Conservation (phyloP, 2,797 vertebrate species). For the Dendrocincla tyrannina region DNA sequence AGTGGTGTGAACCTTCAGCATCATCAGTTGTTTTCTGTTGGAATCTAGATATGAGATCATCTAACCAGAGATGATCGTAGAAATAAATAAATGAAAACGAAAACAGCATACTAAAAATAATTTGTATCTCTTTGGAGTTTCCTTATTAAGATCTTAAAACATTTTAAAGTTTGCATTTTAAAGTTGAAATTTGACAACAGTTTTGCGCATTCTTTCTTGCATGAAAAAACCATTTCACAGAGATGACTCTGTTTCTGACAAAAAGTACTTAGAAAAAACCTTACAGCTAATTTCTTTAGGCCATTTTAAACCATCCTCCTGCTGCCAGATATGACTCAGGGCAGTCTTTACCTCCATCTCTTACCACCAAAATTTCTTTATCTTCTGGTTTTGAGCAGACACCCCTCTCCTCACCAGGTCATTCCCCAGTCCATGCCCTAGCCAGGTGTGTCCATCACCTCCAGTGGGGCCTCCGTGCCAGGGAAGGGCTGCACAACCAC, state of each 20-base stretch:
- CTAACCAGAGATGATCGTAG: background rate
- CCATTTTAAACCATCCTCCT: background rate
- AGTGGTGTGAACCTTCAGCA: background rate
- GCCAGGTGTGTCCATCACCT: accelerated
- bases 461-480: background rate
- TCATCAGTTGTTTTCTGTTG: background rate
- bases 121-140: background rate
- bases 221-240: background rate
- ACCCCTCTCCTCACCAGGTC: background rate
- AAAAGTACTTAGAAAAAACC: background rate
- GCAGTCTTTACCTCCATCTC: background rate
- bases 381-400: background rate
- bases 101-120: background rate
- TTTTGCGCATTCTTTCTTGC: background rate
- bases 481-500: accelerated
- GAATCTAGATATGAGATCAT: background rate
- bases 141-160: background rate
- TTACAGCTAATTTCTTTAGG: background rate
- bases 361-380: background rate
- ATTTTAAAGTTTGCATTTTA: background rate
- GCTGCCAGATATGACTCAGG: background rate
- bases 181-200: background rate
- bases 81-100: background rate
- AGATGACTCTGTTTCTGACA: background rate
- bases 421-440: background rate